Evolutionary conservation across 2,113 vertebrate species (phyloP).

Genomic region (Acinonyx jubatus): DNA sequence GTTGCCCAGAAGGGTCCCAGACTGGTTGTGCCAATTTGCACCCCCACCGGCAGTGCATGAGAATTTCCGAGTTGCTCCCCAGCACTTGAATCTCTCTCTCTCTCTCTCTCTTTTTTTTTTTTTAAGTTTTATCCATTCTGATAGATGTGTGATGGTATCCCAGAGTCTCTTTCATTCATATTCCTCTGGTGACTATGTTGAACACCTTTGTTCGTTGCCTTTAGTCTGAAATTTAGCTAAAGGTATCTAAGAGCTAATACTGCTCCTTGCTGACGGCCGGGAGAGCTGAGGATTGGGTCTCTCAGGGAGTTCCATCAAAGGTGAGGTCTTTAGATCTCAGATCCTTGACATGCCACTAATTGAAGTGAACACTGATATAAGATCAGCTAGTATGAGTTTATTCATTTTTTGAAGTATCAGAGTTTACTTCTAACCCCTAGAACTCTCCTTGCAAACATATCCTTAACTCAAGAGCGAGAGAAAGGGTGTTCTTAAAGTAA

Average conservation of each 20-base stretch:
- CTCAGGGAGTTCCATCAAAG: neutral
- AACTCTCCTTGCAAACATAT: slow-evolving; percentile 11
- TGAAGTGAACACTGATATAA: neutral
- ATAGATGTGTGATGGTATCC: neutral
- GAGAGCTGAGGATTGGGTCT: neutral
- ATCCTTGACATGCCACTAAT: neutral
- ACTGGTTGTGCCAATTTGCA: neutral
- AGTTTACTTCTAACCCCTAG: neutral
- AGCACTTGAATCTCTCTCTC: neutral
- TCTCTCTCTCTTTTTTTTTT: neutral
- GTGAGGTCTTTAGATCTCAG: neutral
- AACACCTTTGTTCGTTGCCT: neutral
- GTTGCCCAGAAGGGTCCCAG: neutral
- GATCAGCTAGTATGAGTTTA: neutral
- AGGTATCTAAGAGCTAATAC: neutral
- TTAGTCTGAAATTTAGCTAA: slow-evolving; percentile 42
- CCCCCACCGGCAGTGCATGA: neutral
- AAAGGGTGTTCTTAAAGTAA: neutral
- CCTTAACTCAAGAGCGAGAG: neutral
- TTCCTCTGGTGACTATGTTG: neutral
- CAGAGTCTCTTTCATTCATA: neutral
- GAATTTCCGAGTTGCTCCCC: neutral
- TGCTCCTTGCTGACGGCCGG: neutral
- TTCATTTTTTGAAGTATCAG: slow-evolving; percentile 20
- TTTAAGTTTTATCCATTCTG: neutral